Percentiles rank a stretch among this genome's conserved stretches.
These are phyloP conservation scores for Pachyrhynchus sulphureomaculatus DNA, from an alignment of 1,140 invertebrate genomes.

Conservation along the genomic window DNA sequence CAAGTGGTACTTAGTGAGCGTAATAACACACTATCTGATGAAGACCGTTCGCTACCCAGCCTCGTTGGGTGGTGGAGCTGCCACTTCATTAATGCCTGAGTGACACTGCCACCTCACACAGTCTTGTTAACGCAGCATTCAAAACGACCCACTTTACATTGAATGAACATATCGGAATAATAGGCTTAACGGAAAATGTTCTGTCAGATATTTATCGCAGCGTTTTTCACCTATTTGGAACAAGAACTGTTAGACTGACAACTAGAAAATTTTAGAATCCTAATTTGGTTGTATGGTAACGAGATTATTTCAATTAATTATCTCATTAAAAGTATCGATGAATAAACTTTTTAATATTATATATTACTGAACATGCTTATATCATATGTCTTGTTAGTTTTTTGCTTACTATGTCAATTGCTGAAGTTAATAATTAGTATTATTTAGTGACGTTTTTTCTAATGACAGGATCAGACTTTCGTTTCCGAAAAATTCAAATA, in stretches of 20 bases:
- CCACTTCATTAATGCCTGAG: conserved; percentile 46
- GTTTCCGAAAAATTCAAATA: too few relatives aligned
- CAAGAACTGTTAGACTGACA: conserved; percentile 26
- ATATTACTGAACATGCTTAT: too few relatives aligned
- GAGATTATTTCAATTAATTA: too few relatives aligned
- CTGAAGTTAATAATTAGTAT: too few relatives aligned
- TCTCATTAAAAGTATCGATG: too few relatives aligned
- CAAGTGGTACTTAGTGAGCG: conserved; percentile 17
- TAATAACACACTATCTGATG: conserved; percentile 45
- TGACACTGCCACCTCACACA: conserved; percentile 50
- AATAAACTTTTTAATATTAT: too few relatives aligned
- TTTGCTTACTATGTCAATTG: too few relatives aligned
- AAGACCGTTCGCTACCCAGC: conserved; percentile 35
- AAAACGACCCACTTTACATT: conserved; percentile 49
- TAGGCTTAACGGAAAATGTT: conserved; percentile 46
- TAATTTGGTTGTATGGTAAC: conserved; percentile 20
- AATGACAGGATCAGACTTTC: too few relatives aligned
- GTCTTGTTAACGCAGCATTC: conserved; percentile 47
- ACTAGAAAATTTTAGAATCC: conserved; percentile 39
- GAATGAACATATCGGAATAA: conserved; percentile 52
- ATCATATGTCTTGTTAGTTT: too few relatives aligned
- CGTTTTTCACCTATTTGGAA: conserved; percentile 43
- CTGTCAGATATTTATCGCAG: conserved; percentile 46
- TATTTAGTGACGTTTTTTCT: too few relatives aligned
- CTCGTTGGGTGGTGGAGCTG: conserved; percentile 43